phyloP scores from a whole-genome alignment of 2,888 invertebrate species.

The Allygus modestus region DNA sequence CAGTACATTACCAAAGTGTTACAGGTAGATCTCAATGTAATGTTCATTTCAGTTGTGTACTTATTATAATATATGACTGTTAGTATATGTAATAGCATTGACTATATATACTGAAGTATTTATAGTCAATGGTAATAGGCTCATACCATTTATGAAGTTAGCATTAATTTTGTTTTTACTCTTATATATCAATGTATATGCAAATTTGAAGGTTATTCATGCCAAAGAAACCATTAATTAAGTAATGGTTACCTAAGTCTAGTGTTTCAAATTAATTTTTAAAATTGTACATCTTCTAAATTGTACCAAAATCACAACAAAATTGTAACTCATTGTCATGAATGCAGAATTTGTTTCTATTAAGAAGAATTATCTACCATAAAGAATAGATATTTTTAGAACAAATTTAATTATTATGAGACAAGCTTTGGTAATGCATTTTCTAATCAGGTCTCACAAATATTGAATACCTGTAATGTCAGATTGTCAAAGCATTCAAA shows the following conservation, averaged over 20 bases:
- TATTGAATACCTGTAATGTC: too few species aligned
- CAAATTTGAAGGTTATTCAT: not conserved
- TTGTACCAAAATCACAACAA: too few species aligned
- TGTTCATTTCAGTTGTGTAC: slow-evolving; percentile 40
- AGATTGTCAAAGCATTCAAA: too few species aligned
- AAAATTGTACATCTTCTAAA: too few species aligned
- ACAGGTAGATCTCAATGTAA: slow-evolving; percentile 52
- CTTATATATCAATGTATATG: not conserved
- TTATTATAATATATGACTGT: slow-evolving; percentile 27
- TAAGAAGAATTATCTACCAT: too few species aligned
- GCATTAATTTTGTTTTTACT: not conserved
- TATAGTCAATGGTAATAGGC: too few species aligned
- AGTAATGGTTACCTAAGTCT: not conserved
- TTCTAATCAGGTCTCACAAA: too few species aligned
- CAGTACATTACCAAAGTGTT: slow-evolving; percentile 53
- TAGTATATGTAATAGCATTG: slow-evolving; percentile 31
- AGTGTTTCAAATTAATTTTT: not conserved
- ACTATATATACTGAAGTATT: too few species aligned
- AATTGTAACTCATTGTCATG: not conserved
- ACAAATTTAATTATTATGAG: too few species aligned
- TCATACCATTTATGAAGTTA: slow-evolving; percentile 21
- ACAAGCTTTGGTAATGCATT: too few species aligned
- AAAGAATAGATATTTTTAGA: too few species aligned
- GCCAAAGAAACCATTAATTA: not conserved
- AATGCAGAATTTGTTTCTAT: not conserved